A percentile compares a stretch with the other conserved stretches of the same genome.
These are phyloP conservation scores for Cydia splendana DNA, from an alignment of 1,140 invertebrate species.

Conservation along the genomic window DNA sequence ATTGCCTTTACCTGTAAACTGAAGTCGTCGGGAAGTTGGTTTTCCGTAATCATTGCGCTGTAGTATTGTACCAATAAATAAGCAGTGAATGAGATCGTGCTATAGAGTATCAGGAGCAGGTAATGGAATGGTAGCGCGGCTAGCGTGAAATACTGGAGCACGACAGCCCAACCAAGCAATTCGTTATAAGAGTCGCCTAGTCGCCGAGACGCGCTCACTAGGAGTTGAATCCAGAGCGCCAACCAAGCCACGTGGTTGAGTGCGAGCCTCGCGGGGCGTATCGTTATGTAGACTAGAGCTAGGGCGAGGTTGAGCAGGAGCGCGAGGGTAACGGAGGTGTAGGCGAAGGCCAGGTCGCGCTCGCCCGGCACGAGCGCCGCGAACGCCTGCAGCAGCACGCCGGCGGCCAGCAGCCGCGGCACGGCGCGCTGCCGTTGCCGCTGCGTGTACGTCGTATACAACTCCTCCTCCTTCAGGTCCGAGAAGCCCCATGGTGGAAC, in stretches of 20 bases:
- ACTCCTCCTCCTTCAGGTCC: slow-evolving; percentile 84
- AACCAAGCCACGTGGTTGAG: slow-evolving; percentile 84
- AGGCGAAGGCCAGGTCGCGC: slow-evolving; percentile 75
- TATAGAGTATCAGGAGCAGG: slow-evolving; percentile 72
- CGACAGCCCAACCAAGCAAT: slow-evolving; percentile 87
- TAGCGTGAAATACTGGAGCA: slow-evolving; percentile 92
- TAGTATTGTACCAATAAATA: slow-evolving; percentile 70
- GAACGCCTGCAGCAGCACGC: slow-evolving; percentile 85
- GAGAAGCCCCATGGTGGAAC: slow-evolving; percentile 71
- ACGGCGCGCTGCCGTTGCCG: slow-evolving; percentile 88
- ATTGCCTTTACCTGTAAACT: slow-evolving; percentile 79
- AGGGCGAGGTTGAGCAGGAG: slow-evolving; percentile 79
- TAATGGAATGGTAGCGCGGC: slow-evolving; percentile 89
- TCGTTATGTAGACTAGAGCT: slow-evolving; percentile 56
- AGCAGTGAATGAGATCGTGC: slow-evolving; percentile 54
- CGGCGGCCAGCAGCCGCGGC: slow-evolving; percentile 86
- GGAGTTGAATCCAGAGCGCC: slow-evolving; percentile 82
- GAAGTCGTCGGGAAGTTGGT: slow-evolving; percentile 68
- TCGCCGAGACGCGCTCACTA: slow-evolving; percentile 78
- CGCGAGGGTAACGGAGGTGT: slow-evolving; percentile 78
- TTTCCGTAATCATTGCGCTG: slow-evolving; percentile 59
- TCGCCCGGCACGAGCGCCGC: slow-evolving; percentile 82
- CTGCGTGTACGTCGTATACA: slow-evolving; percentile 88
- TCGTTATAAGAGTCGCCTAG: slow-evolving; percentile 72
- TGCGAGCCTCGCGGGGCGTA: slow-evolving; percentile 66